A percentile compares a stretch with the other conserved stretches of the same genome.
Evolutionary conservation across 2,888 invertebrate genomes (phyloP).

Genomic region (Mesoligia furuncula): DNA sequence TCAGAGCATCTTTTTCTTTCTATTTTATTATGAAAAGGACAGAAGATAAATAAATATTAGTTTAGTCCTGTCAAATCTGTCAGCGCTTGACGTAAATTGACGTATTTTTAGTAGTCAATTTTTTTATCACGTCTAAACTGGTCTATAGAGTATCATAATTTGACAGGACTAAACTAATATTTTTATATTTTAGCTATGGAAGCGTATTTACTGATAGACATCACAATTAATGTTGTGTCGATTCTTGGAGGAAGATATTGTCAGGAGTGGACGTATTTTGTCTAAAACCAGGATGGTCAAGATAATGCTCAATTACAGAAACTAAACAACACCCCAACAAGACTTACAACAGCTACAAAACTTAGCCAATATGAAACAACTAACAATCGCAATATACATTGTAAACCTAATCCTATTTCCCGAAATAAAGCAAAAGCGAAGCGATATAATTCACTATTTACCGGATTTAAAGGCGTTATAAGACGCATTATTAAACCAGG

Average conservation of each 20-base stretch:
- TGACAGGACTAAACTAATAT: too few species aligned
- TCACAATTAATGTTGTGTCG: not conserved
- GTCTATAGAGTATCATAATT: too few species aligned
- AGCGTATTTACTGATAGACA: not conserved
- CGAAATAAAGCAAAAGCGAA: conserved; percentile 34
- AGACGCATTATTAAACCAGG: conserved; percentile 69
- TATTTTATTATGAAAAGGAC: too few species aligned
- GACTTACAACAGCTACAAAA: not conserved
- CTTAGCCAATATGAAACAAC: conserved; percentile 23
- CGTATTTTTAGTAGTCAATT: too few species aligned
- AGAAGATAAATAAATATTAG: too few species aligned
- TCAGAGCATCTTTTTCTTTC: too few species aligned
- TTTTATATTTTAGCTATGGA: too few species aligned
- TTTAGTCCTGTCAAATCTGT: too few species aligned
- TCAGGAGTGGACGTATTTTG: not conserved
- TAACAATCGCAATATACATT: conserved; percentile 21
- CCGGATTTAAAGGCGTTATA: conserved; percentile 58
- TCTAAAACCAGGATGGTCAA: not conserved
- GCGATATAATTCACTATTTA: conserved; percentile 53
- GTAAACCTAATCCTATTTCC: conserved; percentile 32
- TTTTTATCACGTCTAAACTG: too few species aligned
- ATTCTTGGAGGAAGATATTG: not conserved
- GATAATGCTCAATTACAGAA: not conserved
- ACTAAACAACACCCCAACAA: not conserved
- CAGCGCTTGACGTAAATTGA: too few species aligned